These are phyloP conservation scores for Plebejus argus DNA, from an alignment of 2,888 invertebrate species.

Conservation along the genomic window DNA sequence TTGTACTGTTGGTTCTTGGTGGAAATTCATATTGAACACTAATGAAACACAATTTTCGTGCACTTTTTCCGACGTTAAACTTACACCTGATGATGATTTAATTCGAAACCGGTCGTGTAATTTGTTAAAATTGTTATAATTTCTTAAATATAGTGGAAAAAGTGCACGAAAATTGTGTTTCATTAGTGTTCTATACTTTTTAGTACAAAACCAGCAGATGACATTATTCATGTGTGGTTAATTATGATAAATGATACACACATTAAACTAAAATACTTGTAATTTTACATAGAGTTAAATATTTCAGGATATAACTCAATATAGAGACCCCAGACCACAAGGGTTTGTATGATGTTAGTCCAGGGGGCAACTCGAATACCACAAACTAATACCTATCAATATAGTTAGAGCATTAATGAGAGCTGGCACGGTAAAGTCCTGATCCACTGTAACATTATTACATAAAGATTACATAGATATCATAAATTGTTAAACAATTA, in stretches of 20 bases:
- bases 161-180: too few relatives aligned
- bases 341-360: constrained; percentile 47
- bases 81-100: too few relatives aligned
- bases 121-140: too few relatives aligned
- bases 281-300: background rate
- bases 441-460: constrained; percentile 81
- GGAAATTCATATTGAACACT: too few relatives aligned
- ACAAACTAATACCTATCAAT: constrained; percentile 80
- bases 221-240: background rate
- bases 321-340: background rate
- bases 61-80: too few relatives aligned
- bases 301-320: background rate
- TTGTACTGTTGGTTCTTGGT: too few relatives aligned
- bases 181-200: too few relatives aligned
- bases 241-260: constrained; percentile 8
- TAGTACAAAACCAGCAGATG: background rate
- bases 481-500: constrained; percentile 25
- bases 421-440: constrained; percentile 86
- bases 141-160: too few relatives aligned
- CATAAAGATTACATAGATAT: constrained; percentile 39
- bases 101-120: too few relatives aligned
- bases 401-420: constrained; percentile 87
- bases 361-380: constrained; percentile 60
- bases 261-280: constrained; percentile 7
- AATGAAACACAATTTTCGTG: too few relatives aligned